These are phyloP conservation scores for Tenrec ecaudatus DNA, from an alignment of 2,113 vertebrate genomes.

Conservation along the genomic window DNA sequence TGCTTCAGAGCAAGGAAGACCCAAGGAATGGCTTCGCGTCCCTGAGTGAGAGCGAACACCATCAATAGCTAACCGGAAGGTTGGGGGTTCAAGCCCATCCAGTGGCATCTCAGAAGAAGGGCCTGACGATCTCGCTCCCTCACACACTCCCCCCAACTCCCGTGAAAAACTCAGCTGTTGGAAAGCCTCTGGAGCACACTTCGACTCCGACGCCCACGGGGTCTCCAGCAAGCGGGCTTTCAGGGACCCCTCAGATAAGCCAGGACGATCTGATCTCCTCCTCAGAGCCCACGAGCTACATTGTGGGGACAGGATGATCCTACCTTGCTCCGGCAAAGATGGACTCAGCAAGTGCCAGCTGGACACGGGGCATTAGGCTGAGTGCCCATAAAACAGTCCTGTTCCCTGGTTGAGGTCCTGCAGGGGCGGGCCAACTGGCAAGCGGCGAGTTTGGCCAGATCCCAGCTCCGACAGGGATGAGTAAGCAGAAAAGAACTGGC, in stretches of 20 bases:
- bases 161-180: background rate
- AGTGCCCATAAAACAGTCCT: constrained; percentile 21
- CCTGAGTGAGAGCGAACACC: background rate
- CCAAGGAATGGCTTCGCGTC: background rate
- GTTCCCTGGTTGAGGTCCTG: constrained; percentile 49
- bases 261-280: background rate
- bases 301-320: constrained; percentile 30
- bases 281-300: constrained; percentile 19
- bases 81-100: background rate
- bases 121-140: background rate
- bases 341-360: background rate
- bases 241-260: constrained; percentile 13
- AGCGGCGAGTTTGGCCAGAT: background rate
- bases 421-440: constrained; percentile 61
- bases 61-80: background rate
- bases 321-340: constrained; percentile 42
- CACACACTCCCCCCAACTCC: no score
- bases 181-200: background rate
- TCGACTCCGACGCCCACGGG: background rate
- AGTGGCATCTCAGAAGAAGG: background rate
- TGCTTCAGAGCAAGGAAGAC: constrained; percentile 26
- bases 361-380: constrained; percentile 32
- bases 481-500: constrained; percentile 57
- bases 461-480: constrained; percentile 66
- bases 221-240: background rate